Percentiles rank a stretch among this genome's conserved stretches.
Conservation (phyloP, 2,888 invertebrate genomes). For the Drosophila ezoana region DNA sequence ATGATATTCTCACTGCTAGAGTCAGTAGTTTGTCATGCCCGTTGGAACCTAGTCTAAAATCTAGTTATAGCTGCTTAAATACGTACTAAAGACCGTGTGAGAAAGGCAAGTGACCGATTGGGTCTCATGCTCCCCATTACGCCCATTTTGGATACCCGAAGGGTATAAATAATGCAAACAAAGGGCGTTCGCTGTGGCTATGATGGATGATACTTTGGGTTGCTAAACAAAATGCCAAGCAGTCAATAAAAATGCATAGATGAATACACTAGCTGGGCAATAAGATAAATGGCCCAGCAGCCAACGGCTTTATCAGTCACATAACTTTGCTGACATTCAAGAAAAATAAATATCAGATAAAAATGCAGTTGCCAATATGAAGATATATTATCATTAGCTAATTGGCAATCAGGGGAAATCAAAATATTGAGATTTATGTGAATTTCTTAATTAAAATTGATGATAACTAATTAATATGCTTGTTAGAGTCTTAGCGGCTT, state of each 20-base stretch:
- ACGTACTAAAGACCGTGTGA: neutral
- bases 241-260: constrained; percentile 69
- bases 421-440: constrained; percentile 51
- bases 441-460: constrained; percentile 50
- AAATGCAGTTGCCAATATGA: constrained; percentile 17
- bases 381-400: constrained; percentile 43
- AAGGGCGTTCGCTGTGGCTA: constrained; percentile 44
- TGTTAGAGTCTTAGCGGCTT: constrained; percentile 1
- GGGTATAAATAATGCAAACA: constrained; percentile 35
- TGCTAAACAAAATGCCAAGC: constrained; percentile 40
- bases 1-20: neutral
- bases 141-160: constrained; percentile 9
- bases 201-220: constrained; percentile 66
- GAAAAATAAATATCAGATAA: neutral
- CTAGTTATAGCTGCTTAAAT: constrained; percentile 4
- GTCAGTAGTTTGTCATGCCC: neutral
- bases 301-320: constrained; percentile 36
- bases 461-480: constrained; percentile 34
- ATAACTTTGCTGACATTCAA: constrained; percentile 22
- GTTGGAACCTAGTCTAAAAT: neutral
- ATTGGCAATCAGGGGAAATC: constrained; percentile 22
- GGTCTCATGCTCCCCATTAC: neutral
- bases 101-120: constrained; percentile 3
- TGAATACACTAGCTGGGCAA: constrained; percentile 30
- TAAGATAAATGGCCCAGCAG: constrained; percentile 35